These are phyloP conservation scores for Rhodeus uyekii DNA, from an alignment of 2,797 vertebrate species.

Conservation along the genomic window DNA sequence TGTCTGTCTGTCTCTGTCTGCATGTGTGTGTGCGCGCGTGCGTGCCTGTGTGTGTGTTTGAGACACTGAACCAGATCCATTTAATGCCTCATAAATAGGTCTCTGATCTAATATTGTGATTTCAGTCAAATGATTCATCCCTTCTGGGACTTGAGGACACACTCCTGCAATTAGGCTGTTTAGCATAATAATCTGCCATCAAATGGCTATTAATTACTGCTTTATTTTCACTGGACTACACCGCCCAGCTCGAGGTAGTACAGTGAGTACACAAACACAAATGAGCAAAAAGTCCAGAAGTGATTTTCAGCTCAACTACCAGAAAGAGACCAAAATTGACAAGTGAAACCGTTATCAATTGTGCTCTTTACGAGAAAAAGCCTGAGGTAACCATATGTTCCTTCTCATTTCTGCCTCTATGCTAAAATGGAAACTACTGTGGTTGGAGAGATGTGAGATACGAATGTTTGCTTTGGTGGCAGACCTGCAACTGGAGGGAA, in stretches of 20 bases:
- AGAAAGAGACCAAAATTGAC: neutral
- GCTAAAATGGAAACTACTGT: constrained; percentile 34
- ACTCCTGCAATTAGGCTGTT: constrained; percentile 48
- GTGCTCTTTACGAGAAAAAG: constrained; percentile 19
- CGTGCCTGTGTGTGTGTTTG: too few relatives aligned
- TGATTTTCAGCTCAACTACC: neutral
- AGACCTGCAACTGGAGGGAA: constrained; percentile 18
- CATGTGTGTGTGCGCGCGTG: too few relatives aligned
- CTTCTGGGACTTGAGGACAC: constrained; percentile 37
- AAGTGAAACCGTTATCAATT: neutral
- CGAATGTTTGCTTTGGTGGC: constrained; percentile 20
- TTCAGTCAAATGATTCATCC: constrained; percentile 44
- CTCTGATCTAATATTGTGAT: constrained; percentile 39
- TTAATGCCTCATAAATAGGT: constrained; percentile 13
- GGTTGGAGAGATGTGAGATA: constrained; percentile 31
- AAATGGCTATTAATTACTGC: constrained; percentile 52
- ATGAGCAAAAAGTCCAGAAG: neutral
- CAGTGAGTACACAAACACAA: neutral
- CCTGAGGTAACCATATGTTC: neutral
- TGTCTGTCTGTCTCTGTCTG: too few relatives aligned
- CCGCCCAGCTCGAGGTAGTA: neutral
- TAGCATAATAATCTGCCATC: constrained; percentile 54
- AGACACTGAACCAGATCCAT: constrained; percentile 14
- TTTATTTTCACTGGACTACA: constrained; percentile 15
- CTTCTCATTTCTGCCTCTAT: neutral